Base-by-base conservation (phyloP, 2,888 invertebrate genomes). In the Callosobruchus maculatus region DNA sequence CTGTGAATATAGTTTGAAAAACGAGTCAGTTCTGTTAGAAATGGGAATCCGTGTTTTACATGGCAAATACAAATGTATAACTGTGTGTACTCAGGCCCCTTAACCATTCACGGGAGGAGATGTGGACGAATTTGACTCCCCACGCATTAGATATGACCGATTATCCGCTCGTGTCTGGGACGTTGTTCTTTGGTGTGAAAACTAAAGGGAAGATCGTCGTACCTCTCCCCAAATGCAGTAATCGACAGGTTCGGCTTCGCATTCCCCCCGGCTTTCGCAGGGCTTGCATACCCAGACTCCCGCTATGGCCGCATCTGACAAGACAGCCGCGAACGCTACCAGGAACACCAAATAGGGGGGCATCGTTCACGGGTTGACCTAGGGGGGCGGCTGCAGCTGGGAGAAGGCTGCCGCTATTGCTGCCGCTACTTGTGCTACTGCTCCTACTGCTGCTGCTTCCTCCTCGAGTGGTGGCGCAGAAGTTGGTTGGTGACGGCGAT, bases 141-240 rank as follows among this genome's bases (percentile, higher is more conserved):
- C n/a, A n/a, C n/a, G n/a, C n/a, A n/a, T n/a, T n/a, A n/a, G n/a
- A n/a, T n/a, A n/a, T n/a, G n/a, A n/a, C n/a, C n/a, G n/a, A n/a
- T n/a, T n/a, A n/a, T n/a, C n/a, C n/a, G n/a, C n/a, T n/a, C n/a
- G n/a, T n/a, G n/a, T n/a, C n/a, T n/a, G n/a, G n/a, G n/a, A n/a
- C n/a, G n/a, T n/a, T n/a, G n/a, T n/a, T n/a, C n/a, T 30, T 30
- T 9, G 30, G 30, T 30, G 9, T 18, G 9, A 49, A 5, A 13
- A 7, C 1, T 49, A 49, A 49, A 49, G 18, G 13, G 7, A 26
- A 7, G 26, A 4, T 4, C 3, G 7, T 26, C 26, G 49, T 13
- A 82, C 80, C 81, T 86, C 87, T 22, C 87, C 87, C 82, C 83
- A 87, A 5, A 80, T 70, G 74, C 87, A 87, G 22, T 78, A 73